These are phyloP conservation scores for Cossypha dichroa DNA, from an alignment of 2,797 vertebrate genomes.

Conservation along the genomic window DNA sequence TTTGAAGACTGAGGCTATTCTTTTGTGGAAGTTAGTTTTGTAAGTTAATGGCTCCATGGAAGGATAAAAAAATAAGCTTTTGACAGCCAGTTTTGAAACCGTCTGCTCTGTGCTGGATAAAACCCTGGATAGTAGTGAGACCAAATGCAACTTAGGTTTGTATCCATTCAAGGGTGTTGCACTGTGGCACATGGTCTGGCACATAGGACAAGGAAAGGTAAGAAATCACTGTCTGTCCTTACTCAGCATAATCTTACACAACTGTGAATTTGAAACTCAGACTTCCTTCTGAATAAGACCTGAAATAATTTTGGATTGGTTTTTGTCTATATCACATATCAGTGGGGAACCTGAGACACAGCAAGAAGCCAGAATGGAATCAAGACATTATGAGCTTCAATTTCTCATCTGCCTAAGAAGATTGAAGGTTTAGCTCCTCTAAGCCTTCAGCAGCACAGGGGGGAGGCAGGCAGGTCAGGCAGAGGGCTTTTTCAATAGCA, in stretches of 20 bases:
- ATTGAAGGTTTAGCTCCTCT: not conserved
- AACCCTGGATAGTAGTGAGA: not conserved
- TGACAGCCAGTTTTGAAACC: not conserved
- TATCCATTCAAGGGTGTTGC: not conserved
- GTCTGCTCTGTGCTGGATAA: not conserved
- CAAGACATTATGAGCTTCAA: not conserved
- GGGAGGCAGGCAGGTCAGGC: not conserved
- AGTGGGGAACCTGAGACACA: not conserved
- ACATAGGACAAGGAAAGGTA: not conserved
- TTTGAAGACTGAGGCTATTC: not conserved
- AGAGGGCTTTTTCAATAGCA: not conserved
- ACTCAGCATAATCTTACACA: not conserved
- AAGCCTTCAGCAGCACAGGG: not conserved
- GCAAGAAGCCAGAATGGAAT: not conserved
- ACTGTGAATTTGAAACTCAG: not conserved
- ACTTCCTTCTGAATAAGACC: not conserved
- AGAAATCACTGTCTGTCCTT: not conserved
- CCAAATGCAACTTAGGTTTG: not conserved
- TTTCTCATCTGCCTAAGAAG: not conserved
- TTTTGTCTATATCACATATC: not conserved
- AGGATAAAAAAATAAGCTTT: not conserved
- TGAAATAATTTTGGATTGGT: not conserved
- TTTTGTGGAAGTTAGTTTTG: not conserved
- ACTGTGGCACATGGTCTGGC: rapidly evolving
- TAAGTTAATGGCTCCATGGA: not conserved